Base-by-base conservation (phyloP, 2,888 invertebrate species). In the Cyrtodaria siliqua region DNA sequence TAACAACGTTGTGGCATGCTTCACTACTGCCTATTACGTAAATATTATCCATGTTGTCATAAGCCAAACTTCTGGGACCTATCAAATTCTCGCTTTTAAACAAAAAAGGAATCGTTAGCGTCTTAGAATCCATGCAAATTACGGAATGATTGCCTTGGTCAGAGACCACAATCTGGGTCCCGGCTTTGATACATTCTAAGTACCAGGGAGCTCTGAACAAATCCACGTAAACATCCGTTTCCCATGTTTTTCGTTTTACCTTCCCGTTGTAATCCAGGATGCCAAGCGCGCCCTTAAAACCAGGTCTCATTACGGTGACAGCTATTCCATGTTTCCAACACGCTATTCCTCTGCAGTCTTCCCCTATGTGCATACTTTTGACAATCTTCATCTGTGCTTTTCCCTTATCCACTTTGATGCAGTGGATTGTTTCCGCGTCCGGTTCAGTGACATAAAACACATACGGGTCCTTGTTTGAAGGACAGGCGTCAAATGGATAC, bases 381-480 rank as follows among this genome's bases (percentile, higher is more conserved):
- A 49, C 42, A 24, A 69, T 42, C 23, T 53, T 55, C 63, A 78
- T 60, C 8, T 72, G 62, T 18, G 60, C 64, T 38, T 72, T 59
- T 33, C 4, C 4, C 33, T 33, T 33, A 33, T 57, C 56, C 26
- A 68, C 66, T 29, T 52, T 72, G 23, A 78, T 59, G 18, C 72
- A 68, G 26, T 73, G 68, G 2, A 78, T 52, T 3, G 42, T 53
- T 55, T 73, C 55, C 23, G 38, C 56, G 60, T 78, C 78, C 63
- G 78, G 78, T 72, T 78, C 78, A 8, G 78, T 78, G 18, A 72
- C 78, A 55, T 78, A 78, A 50, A 63, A 72, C 52, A 72, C 78
- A n/a, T 40, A 55, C 29, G 38, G 44, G n/a, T 33, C 64, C 26
- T 49, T 59, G 50, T 73, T 78, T 9, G 78, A 71, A n/a, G 57